Evolutionary conservation across 2,888 invertebrate species (phyloP).

Genomic region (Campoletis raptor): DNA sequence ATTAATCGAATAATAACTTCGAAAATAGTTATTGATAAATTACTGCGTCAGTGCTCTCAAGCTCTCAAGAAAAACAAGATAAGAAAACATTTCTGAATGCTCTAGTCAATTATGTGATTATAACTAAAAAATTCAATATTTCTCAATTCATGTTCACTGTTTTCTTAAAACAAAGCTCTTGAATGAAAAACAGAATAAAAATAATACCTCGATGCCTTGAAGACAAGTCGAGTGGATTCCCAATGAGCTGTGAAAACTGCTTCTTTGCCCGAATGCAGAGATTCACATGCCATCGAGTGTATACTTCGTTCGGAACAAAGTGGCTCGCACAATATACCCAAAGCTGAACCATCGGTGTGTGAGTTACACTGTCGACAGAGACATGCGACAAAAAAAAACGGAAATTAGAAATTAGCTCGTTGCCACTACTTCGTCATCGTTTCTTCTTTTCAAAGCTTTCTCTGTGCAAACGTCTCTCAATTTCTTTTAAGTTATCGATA

Average conservation of each 20-base stretch:
- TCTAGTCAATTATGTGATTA: too few species aligned
- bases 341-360: slow-evolving; percentile 86
- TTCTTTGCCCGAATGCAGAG: slow-evolving; percentile 88
- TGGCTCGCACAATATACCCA: slow-evolving; percentile 88
- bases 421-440: neutral
- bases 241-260: slow-evolving; percentile 87
- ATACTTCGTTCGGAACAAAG: slow-evolving; percentile 87
- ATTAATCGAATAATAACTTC: neutral
- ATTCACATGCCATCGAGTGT: slow-evolving; percentile 87
- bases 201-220: slow-evolving; percentile 86
- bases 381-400: slow-evolving; percentile 22
- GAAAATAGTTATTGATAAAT: too few species aligned
- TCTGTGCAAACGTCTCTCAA: neutral
- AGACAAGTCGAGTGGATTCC: slow-evolving; percentile 87
- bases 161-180: too few species aligned
- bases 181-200: neutral
- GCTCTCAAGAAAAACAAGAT: too few species aligned
- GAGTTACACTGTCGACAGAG: slow-evolving; percentile 86
- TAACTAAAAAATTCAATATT: too few species aligned
- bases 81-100: too few species aligned
- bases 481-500: neutral
- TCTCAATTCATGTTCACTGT: too few species aligned
- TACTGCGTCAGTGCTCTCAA: too few species aligned
- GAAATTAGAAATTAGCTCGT: slow-evolving; percentile 30
- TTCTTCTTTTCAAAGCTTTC: neutral